phyloP scores from a whole-genome alignment of 2,888 invertebrate genomes.

The Antitype chi region DNA sequence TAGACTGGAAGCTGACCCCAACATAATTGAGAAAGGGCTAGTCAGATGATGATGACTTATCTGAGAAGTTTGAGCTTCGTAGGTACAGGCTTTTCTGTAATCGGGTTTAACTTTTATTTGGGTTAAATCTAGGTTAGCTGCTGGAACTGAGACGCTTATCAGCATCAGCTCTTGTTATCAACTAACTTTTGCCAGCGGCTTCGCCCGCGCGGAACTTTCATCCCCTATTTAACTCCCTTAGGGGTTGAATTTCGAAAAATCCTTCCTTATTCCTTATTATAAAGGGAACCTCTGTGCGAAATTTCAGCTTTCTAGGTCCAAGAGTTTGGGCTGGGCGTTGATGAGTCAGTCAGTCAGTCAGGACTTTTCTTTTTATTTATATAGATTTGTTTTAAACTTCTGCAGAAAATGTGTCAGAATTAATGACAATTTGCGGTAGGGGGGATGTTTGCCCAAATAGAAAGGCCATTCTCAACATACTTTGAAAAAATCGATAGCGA shows the following conservation, averaged over 20 bases:
- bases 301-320: too few relatives aligned
- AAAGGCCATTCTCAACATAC: not conserved
- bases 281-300: too few relatives aligned
- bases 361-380: too few relatives aligned
- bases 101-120: not conserved
- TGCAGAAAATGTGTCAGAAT: not conserved
- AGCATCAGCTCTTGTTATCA: not conserved
- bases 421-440: not conserved
- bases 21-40: too few relatives aligned
- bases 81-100: not conserved
- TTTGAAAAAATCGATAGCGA: not conserved
- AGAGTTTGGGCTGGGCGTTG: too few relatives aligned
- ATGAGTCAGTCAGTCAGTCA: too few relatives aligned
- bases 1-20: too few relatives aligned
- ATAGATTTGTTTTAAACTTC: not conserved
- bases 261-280: too few relatives aligned
- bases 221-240: too few relatives aligned
- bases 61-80: conserved; percentile 15
- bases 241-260: too few relatives aligned
- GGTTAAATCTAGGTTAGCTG: not conserved
- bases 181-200: too few relatives aligned
- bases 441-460: not conserved
- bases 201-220: too few relatives aligned
- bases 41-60: conserved; percentile 22
- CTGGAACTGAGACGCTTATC: not conserved